Conservation (phyloP, 2,888 invertebrate species). For the Ceratothoa steindachneri region DNA sequence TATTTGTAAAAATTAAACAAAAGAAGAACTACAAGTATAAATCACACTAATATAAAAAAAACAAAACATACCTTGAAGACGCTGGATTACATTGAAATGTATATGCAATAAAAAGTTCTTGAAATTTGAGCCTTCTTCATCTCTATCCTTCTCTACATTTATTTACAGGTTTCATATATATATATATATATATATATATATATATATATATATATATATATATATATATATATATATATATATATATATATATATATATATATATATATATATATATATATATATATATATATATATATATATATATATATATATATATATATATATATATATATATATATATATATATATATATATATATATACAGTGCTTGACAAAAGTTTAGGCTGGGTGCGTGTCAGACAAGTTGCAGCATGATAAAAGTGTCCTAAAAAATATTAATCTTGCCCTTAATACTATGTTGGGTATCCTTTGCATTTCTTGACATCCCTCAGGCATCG, state of each 20-base stretch:
- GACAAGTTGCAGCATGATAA: too few relatives aligned
- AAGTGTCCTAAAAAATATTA: too few relatives aligned
- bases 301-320: not conserved
- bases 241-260: constrained; percentile 6
- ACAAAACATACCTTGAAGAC: not conserved
- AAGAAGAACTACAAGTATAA: too few relatives aligned
- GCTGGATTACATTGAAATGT: not conserved
- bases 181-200: constrained; percentile 15
- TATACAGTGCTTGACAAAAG: too few relatives aligned
- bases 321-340: not conserved
- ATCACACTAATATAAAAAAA: too few relatives aligned
- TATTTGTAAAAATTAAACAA: too few relatives aligned
- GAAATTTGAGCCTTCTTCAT: too few relatives aligned
- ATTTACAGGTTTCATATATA: constrained; percentile 6
- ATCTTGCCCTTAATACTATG: too few relatives aligned
- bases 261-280: not conserved
- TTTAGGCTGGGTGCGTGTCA: too few relatives aligned
- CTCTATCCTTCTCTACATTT: not conserved
- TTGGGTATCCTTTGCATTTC: too few relatives aligned
- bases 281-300: constrained; percentile 4
- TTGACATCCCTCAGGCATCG: too few relatives aligned
- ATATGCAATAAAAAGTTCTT: too few relatives aligned
- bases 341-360: not conserved
- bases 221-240: constrained; percentile 15
- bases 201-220: constrained; percentile 18